Evolutionary conservation across 2,888 invertebrate genomes (phyloP).

Genomic region (Synergus itoensis): DNA sequence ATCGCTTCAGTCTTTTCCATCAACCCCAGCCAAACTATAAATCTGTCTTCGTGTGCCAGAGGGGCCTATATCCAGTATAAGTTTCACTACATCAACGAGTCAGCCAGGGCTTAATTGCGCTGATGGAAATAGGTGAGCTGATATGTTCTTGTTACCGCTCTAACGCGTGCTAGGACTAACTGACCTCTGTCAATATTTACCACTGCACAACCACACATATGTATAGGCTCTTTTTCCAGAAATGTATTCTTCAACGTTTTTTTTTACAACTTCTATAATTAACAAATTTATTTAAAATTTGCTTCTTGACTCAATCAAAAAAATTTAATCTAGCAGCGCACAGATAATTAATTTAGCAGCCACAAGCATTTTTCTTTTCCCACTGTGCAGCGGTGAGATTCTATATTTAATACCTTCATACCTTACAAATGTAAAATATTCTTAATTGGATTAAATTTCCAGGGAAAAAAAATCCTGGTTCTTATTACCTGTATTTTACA

Average conservation of each 20-base stretch:
- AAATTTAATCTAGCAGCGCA: no score
- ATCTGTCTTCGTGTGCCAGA: slow-evolving; percentile 58
- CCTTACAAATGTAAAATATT: no score
- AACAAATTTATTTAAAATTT: no score
- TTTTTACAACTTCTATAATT: no score
- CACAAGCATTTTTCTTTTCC: no score
- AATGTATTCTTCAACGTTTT: slow-evolving; percentile 24
- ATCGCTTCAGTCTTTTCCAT: slow-evolving; percentile 62
- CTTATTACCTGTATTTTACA: no score
- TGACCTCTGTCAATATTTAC: slow-evolving; percentile 50
- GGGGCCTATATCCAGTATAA: slow-evolving; percentile 54
- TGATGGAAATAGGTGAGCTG: slow-evolving; percentile 56
- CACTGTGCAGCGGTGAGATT: no score
- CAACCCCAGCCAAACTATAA: slow-evolving; percentile 53
- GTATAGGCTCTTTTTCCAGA: slow-evolving; percentile 56
- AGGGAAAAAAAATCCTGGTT: no score
- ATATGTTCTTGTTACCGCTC: slow-evolving; percentile 41
- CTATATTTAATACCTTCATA: no score
- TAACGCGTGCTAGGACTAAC: slow-evolving; percentile 51
- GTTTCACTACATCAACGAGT: slow-evolving; percentile 56
- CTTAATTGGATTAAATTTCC: no score
- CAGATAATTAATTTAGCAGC: no score
- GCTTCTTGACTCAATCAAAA: no score
- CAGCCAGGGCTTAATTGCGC: slow-evolving; percentile 56
- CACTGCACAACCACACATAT: slow-evolving; percentile 55